phyloP scores from a whole-genome alignment of 2,113 vertebrate genomes.

The Phalacrocorax pelagicus region DNA sequence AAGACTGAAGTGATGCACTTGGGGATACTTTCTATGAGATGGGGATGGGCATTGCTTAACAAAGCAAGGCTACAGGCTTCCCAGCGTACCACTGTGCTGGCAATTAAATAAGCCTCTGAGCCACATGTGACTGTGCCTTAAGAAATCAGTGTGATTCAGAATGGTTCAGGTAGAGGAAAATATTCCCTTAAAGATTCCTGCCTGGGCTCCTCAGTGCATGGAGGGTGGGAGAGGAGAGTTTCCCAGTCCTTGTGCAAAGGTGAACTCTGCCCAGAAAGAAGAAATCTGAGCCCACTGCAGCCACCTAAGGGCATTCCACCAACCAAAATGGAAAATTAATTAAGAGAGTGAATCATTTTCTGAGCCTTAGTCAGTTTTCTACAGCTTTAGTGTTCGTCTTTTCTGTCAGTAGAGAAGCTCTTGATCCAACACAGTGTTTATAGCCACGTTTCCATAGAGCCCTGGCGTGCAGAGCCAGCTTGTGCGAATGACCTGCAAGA shows the following conservation, averaged over 20 bases:
- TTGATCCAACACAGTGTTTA: conserved; percentile 45
- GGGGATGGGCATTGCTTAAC: conserved; percentile 22
- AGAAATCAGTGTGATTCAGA: conserved; percentile 50
- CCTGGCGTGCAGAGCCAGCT: conserved; percentile 9
- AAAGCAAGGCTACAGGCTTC: not conserved
- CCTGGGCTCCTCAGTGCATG: not conserved
- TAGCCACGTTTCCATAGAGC: conserved; percentile 51
- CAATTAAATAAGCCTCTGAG: conserved; percentile 47
- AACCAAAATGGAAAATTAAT: conserved; percentile 68
- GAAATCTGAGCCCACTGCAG: conserved; percentile 44
- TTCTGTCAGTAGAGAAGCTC: conserved; percentile 50
- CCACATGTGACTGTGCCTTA: conserved; percentile 39
- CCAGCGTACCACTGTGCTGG: not conserved
- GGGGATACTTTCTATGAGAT: not conserved
- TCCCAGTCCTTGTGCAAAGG: conserved; percentile 48
- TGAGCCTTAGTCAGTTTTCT: conserved; percentile 37
- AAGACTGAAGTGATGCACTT: not conserved
- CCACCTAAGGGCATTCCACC: conserved; percentile 63
- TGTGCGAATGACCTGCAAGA: conserved; percentile 58
- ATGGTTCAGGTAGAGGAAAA: conserved; percentile 37
- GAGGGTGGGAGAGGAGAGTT: conserved; percentile 38
- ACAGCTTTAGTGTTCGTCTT: not conserved
- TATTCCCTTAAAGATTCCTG: conserved; percentile 30
- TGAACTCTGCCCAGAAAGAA: conserved; percentile 58
- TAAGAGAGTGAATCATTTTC: conserved; percentile 65